Percentiles rank a stretch among this genome's conserved stretches.
These are phyloP conservation scores for Mionectes olivaceus DNA, from an alignment of 2,797 vertebrate species.

Conservation along the genomic window DNA sequence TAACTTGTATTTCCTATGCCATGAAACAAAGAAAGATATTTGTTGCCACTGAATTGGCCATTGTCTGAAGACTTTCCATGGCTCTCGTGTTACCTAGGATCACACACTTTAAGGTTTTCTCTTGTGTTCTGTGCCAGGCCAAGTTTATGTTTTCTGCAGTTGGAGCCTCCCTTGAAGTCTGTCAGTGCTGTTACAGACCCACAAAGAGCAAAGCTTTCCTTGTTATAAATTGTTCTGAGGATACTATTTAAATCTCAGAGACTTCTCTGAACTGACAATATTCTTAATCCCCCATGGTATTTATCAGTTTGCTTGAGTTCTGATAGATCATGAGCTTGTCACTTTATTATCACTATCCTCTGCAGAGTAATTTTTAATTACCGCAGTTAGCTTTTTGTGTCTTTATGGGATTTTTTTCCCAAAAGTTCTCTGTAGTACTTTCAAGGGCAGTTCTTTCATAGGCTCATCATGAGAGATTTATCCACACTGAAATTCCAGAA, in stretches of 20 bases:
- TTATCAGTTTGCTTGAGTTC: not conserved
- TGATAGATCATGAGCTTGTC: not conserved
- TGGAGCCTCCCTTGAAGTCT: not conserved
- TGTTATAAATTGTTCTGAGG: not conserved
- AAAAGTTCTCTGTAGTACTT: not conserved
- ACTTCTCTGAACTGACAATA: not conserved
- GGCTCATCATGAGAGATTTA: not conserved
- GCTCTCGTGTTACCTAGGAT: not conserved
- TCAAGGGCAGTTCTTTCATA: not conserved
- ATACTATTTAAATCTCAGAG: not conserved
- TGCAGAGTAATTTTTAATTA: not conserved
- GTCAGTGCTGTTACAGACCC: not conserved
- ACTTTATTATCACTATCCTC: not conserved
- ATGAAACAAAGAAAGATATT: fast-evolving
- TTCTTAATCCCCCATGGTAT: not conserved
- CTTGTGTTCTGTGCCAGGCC: not conserved
- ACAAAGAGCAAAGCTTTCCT: not conserved
- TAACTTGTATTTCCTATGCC: not conserved
- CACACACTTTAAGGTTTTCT: not conserved
- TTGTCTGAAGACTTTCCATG: not conserved
- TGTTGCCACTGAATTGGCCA: not conserved
- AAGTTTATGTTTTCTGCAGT: not conserved
- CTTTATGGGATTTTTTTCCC: not conserved
- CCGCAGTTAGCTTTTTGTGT: not conserved
- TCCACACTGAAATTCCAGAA: not conserved